These are phyloP conservation scores for Branchipolynoe longqiensis DNA, from an alignment of 2,888 invertebrate species.

Conservation along the genomic window DNA sequence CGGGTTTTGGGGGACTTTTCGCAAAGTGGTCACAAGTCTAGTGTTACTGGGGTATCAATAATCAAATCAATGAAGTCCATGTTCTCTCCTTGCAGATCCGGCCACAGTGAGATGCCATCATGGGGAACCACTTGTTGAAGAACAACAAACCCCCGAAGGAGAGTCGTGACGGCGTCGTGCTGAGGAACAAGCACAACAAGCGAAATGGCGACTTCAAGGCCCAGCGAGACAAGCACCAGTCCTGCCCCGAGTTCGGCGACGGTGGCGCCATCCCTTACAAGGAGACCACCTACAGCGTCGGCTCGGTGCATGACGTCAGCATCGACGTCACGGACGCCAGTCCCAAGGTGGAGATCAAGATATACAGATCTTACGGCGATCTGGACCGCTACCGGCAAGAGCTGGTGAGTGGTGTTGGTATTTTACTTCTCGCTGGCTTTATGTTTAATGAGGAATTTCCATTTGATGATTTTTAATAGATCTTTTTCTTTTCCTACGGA, in stretches of 20 bases:
- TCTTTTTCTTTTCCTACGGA: too few relatives aligned
- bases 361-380: constrained; percentile 63
- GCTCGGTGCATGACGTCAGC: constrained; percentile 35
- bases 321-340: neutral
- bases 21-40: too few relatives aligned
- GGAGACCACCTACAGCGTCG: constrained; percentile 29
- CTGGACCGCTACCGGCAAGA: constrained; percentile 34
- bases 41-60: too few relatives aligned
- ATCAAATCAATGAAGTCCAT: too few relatives aligned
- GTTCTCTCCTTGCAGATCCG: constrained; percentile 21
- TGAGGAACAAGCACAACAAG: constrained; percentile 39
- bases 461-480: too few relatives aligned
- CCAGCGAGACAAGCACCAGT: constrained; percentile 53
- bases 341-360: constrained; percentile 59
- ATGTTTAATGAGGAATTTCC: too few relatives aligned
- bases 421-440: too few relatives aligned
- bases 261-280: constrained; percentile 62
- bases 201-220: constrained; percentile 25
- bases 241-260: constrained; percentile 61
- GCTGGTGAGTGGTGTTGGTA: too few relatives aligned
- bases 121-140: constrained; percentile 58
- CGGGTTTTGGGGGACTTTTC: too few relatives aligned
- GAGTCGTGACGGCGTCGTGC: neutral
- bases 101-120: constrained; percentile 37
- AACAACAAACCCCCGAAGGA: constrained; percentile 38